Evolutionary conservation across 2,113 vertebrate genomes (phyloP).

Genomic region (Tychaedon coryphoeus): DNA sequence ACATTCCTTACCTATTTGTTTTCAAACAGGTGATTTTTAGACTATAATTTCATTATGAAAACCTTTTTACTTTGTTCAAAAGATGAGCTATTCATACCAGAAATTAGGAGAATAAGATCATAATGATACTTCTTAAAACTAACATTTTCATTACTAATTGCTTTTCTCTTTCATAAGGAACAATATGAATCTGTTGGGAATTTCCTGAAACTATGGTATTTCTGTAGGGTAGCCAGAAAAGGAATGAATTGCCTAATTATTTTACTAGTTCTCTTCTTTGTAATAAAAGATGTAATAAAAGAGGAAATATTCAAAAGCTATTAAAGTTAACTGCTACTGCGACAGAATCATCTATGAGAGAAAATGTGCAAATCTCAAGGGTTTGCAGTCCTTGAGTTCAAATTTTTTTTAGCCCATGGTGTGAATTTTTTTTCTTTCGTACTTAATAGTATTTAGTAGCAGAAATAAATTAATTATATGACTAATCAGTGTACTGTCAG

Average conservation of each 20-base stretch:
- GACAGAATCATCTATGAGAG: not conserved
- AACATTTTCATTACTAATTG: constrained; percentile 51
- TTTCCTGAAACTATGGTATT: constrained; percentile 14
- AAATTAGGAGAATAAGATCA: constrained; percentile 1
- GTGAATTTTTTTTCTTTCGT: not conserved
- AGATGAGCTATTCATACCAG: constrained; percentile 10
- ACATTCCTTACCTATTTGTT: not conserved
- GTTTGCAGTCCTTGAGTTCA: not conserved
- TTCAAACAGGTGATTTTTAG: constrained; percentile 13
- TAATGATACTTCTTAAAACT: constrained; percentile 33
- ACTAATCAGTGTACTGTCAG: not conserved
- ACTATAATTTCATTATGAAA: constrained; percentile 20
- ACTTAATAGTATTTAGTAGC: not conserved
- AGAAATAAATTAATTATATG: not conserved
- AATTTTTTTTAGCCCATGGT: not conserved
- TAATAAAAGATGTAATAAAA: constrained; percentile 26
- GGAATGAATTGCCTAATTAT: constrained; percentile 38
- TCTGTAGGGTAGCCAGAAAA: constrained; percentile 3
- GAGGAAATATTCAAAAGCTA: constrained; percentile 13
- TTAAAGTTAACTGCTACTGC: constrained; percentile 19
- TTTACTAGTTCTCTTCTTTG: constrained; percentile 18
- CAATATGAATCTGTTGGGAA: constrained; percentile 27
- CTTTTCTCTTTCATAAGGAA: constrained; percentile 4
- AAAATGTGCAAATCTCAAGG: not conserved
- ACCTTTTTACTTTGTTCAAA: not conserved